Evolutionary conservation across 2,797 vertebrate genomes (phyloP).

Genomic region (Intellagama lesueurii): DNA sequence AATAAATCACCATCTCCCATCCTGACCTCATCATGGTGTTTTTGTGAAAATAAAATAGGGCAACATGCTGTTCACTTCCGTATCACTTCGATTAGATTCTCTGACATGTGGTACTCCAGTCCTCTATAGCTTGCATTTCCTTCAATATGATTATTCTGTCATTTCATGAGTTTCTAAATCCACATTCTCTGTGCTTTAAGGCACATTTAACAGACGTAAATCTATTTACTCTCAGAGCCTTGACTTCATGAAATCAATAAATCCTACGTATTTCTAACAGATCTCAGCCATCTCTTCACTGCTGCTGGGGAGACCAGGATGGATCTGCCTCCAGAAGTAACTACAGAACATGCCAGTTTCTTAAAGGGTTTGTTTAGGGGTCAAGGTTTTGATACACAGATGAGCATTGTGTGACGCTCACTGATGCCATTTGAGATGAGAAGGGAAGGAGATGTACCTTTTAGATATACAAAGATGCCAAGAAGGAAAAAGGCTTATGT

Average conservation of each 20-base stretch:
- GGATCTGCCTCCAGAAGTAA: not conserved
- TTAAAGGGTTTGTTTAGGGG: not conserved
- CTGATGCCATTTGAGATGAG: not conserved
- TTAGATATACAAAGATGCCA: not conserved
- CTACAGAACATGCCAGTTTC: not conserved
- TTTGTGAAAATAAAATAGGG: not conserved
- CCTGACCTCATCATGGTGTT: not conserved
- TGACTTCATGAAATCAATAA: not conserved
- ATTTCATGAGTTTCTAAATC: not conserved
- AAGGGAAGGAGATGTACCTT: not conserved
- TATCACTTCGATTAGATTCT: not conserved
- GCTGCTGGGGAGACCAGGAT: not conserved
- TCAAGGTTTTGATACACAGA: not conserved
- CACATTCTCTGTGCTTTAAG: not conserved
- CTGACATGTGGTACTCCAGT: not conserved
- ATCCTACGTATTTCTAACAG: slow-evolving; percentile 7
- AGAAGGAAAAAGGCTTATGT: not conserved
- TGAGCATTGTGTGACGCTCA: not conserved
- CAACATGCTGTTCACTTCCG: not conserved
- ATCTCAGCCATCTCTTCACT: not conserved
- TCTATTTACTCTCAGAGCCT: not conserved
- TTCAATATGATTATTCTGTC: not conserved
- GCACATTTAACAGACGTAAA: not conserved
- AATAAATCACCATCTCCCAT: not conserved
- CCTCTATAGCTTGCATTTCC: not conserved